A percentile compares a stretch with the other conserved stretches of the same genome.
Conservation (phyloP, 2,113 vertebrate genomes). For the Anguilla japonica region DNA sequence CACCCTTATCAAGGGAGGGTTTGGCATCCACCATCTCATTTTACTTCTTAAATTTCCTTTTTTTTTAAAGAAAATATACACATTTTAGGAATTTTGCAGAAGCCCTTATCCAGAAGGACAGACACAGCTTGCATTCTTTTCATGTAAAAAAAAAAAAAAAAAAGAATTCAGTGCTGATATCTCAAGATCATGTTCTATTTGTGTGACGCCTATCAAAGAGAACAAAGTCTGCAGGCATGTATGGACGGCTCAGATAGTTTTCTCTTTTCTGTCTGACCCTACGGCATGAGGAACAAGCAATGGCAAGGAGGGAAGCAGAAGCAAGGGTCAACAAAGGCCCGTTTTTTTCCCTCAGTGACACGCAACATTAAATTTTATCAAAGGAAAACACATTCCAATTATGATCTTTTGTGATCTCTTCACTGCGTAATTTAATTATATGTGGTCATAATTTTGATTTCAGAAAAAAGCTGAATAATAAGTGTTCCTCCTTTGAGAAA, state of each 20-base stretch:
- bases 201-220: not conserved
- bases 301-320: not conserved
- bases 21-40: too few species aligned
- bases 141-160: too few species aligned
- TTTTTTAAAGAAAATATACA: too few species aligned
- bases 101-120: too few species aligned
- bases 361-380: not conserved
- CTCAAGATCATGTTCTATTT: not conserved
- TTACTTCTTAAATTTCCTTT: too few species aligned
- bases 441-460: not conserved
- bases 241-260: not conserved
- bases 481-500: too few species aligned
- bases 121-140: too few species aligned
- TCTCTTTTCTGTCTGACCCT: not conserved
- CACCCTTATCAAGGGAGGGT: not conserved
- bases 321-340: not conserved
- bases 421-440: not conserved
- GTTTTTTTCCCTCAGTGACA: not conserved
- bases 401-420: not conserved
- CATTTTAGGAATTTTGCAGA: too few species aligned
- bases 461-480: not conserved
- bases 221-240: too few species aligned
- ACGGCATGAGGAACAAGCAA: not conserved
- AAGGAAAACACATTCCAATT: not conserved
- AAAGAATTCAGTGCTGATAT: not conserved